Evolutionary conservation across 2,888 invertebrate genomes (phyloP), one percentile per base, ranked within the genome.

Genomic region (Nineta flava): DNA sequence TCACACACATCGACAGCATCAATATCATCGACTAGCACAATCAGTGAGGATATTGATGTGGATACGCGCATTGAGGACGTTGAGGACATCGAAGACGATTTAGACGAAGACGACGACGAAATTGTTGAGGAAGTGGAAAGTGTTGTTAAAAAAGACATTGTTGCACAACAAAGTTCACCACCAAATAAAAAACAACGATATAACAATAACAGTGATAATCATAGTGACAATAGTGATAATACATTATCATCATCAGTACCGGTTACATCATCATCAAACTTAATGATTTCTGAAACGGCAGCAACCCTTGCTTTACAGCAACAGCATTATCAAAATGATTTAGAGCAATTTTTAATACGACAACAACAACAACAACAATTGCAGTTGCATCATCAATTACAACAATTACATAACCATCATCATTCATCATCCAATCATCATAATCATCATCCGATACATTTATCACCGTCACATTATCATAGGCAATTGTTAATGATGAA

Each of bases 301-400:
- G 60, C 62, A 4, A 38, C 38, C 40, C 60, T 64, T 54, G 61
- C 65, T 46, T 61, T 63, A 15, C 40, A 40, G 21, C 68, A 77
- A 53, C 77, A 77, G 58, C 73, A 71, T 62, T 73, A 76, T 58
- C 72, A 72, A 60, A 26, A 26, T 26, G 26, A 26, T 26, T 6
- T 26, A 26, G 26, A 26, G 7, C 26, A 26, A 26, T 26, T 26
- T 26, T 63, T 73, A 31, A 9, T 41, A 51, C 70, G 57, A 60
- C 70, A 71, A 57, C 55, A 56, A 21, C 57, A 62, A 50, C 65
- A 65, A 48, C 57, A 62, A 51, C 54, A 57, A n/a, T 26, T 26
- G 7, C 26, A 26, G 7, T 26, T 26, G 7, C 26, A 26, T 26
- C 26, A 26, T 26, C 26, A 26, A 26, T 6, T 26, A 26, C 26